phyloP scores from a whole-genome alignment of 1,140 invertebrate genomes.

The Calliopsis andreniformis region DNA sequence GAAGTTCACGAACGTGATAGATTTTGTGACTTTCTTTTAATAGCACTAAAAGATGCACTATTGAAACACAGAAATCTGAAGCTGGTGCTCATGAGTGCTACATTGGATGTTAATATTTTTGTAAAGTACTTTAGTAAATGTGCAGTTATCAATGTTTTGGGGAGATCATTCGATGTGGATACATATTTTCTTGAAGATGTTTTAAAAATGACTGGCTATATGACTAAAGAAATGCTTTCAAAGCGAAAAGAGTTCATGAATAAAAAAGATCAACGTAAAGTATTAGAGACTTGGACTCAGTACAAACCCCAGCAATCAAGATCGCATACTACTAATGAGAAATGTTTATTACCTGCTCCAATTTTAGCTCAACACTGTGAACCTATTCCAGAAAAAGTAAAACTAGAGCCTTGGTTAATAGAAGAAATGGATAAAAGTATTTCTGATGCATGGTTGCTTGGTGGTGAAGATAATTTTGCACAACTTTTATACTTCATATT shows the following conservation, averaged over 20 bases:
- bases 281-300: slow-evolving; percentile 81
- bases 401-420: slow-evolving; percentile 82
- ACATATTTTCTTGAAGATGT: slow-evolving; percentile 92
- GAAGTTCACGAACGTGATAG: slow-evolving; percentile 97
- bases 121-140: slow-evolving; percentile 91
- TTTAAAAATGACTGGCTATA: slow-evolving; percentile 87
- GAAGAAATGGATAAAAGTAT: slow-evolving; percentile 85
- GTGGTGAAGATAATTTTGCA: slow-evolving; percentile 84
- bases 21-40: slow-evolving; percentile 95
- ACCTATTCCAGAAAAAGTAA: slow-evolving; percentile 79
- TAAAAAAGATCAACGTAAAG: slow-evolving; percentile 80
- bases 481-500: slow-evolving; percentile 89
- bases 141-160: slow-evolving; percentile 90
- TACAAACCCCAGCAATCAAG: slow-evolving; percentile 59
- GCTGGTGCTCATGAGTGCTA: slow-evolving; percentile 97
- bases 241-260: slow-evolving; percentile 78
- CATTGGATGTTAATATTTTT: slow-evolving; percentile 91
- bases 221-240: slow-evolving; percentile 84
- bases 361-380: slow-evolving; percentile 75
- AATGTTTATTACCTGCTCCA: slow-evolving; percentile 66
- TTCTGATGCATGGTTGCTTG: slow-evolving; percentile 83
- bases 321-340: slow-evolving; percentile 49
- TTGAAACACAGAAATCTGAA: slow-evolving; percentile 87
- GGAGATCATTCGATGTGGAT: slow-evolving; percentile 89
- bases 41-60: slow-evolving; percentile 90